Evolutionary conservation across 2,113 vertebrate genomes (phyloP).

Genomic region (Corythaeola cristata): DNA sequence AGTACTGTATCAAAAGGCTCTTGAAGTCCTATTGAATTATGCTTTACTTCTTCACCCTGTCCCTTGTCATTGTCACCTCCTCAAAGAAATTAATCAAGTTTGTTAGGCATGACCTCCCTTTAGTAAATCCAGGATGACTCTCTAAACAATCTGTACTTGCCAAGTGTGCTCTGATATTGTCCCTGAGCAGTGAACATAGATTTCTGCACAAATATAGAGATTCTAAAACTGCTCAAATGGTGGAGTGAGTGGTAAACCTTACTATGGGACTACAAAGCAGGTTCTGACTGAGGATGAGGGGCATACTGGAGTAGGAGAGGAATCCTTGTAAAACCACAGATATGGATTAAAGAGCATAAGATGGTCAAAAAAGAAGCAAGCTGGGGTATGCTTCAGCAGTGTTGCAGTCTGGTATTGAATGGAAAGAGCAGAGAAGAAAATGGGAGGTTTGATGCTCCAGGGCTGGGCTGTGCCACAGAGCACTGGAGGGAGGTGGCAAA

Average conservation of each 20-base stretch:
- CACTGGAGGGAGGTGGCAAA: not conserved
- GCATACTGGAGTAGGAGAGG: not conserved
- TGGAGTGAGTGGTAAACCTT: not conserved
- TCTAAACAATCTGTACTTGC: not conserved
- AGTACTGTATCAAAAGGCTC: constrained; percentile 60
- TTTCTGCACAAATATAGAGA: not conserved
- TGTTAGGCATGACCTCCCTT: constrained; percentile 47
- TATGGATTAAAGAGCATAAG: not conserved
- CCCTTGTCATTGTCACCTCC: constrained; percentile 49
- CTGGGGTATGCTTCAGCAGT: not conserved
- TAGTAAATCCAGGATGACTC: constrained; percentile 21
- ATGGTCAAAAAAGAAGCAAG: no score
- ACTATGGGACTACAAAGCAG: not conserved
- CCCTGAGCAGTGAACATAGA: not conserved
- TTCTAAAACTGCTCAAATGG: not conserved
- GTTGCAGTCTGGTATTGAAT: not conserved
- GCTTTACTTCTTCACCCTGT: constrained; percentile 38
- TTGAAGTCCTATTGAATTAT: constrained; percentile 65
- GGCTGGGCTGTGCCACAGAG: not conserved
- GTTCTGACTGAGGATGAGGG: not conserved
- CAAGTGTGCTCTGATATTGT: not conserved
- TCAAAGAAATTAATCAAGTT: constrained; percentile 66
- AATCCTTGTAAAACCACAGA: not conserved
- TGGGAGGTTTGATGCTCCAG: not conserved
- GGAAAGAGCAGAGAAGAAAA: not conserved